Percentiles rank a stretch among this genome's conserved stretches.
Evolutionary conservation across 2,113 vertebrate species (phyloP).

Genomic region (Silurus asotus): DNA sequence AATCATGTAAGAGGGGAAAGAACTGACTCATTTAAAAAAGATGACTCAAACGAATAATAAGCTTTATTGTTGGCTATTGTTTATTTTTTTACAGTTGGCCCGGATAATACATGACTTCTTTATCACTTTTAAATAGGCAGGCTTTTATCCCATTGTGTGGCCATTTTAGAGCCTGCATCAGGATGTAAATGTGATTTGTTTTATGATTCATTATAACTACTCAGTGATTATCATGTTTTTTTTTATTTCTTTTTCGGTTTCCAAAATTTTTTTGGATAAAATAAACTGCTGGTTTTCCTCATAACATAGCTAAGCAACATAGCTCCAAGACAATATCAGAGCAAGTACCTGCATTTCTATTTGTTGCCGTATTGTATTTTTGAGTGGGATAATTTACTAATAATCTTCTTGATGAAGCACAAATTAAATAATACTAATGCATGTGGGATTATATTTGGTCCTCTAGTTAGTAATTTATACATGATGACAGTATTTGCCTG

Average conservation of each 20-base stretch:
- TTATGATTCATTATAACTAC: constrained; percentile 25
- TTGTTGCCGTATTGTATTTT: neutral
- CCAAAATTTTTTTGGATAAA: neutral
- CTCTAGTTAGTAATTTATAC: neutral
- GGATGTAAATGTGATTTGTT: constrained; percentile 9
- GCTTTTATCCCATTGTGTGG: constrained; percentile 27
- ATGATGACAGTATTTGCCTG: neutral
- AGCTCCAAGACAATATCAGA: neutral
- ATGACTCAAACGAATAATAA: constrained; percentile 30
- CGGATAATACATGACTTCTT: neutral
- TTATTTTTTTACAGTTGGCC: neutral
- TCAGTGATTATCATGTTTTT: neutral
- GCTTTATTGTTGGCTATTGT: neutral
- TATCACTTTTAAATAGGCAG: neutral
- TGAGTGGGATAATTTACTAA: neutral
- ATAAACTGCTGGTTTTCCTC: neutral
- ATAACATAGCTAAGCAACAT: neutral
- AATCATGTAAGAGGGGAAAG: constrained; percentile 50
- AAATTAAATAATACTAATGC: neutral
- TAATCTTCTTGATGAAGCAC: neutral
- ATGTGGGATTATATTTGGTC: neutral
- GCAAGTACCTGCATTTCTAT: neutral
- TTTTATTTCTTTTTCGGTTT: neutral
- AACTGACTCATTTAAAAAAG: neutral
- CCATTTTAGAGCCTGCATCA: neutral